Evolutionary conservation across 1,140 invertebrate genomes (phyloP), one percentile per base, ranked within the genome.

Genomic region (Drosophila serrata): DNA sequence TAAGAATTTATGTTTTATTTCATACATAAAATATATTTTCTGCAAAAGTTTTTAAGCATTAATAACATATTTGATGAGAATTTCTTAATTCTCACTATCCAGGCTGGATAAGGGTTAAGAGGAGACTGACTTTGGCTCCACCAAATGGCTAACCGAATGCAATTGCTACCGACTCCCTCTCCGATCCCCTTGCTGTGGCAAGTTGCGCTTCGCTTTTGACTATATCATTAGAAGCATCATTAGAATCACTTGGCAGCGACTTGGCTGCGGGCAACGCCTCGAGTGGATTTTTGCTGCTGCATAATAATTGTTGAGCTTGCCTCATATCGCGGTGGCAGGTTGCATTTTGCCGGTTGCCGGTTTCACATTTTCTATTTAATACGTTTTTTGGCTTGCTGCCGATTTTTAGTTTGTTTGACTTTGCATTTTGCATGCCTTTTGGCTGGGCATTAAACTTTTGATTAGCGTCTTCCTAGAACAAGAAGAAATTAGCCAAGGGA

Each of bases 221-320:
- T 88, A 90, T 88, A 88, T 88, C 85, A 88, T 90, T 88, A 88
- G 85, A 88, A 88, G 85, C 86, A 88, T 88, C 85, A 88, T 88
- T 90, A 88, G 85, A 88, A 88, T 88, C 85, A 88, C 85, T 88
- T 88, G 85, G 81, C 85, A 88, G 85, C 68, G 85, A 64, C 81
- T 72, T 72, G 74, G 62, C 77, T 88, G 75, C 73, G 85, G 85
- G 85, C 81, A 88, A 88, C 85, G 85, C 85, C 85, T 88, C 63
- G 62, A 88, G 85, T 88, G 80, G 84, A 90, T 88, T 88, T 90
- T 84, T 67, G 80, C 76, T 56, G 70, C 74, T 65, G 73, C 61
- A 67, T 74, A 67, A 88, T 82, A 87, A 80, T 88, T 87, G 82
- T 74, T 76, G 64, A 56, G 73, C 63, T 42, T 55, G 64, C 58